These are phyloP conservation scores for Notechis scutatus DNA, from an alignment of 2,113 vertebrate genomes.

Conservation along the genomic window DNA sequence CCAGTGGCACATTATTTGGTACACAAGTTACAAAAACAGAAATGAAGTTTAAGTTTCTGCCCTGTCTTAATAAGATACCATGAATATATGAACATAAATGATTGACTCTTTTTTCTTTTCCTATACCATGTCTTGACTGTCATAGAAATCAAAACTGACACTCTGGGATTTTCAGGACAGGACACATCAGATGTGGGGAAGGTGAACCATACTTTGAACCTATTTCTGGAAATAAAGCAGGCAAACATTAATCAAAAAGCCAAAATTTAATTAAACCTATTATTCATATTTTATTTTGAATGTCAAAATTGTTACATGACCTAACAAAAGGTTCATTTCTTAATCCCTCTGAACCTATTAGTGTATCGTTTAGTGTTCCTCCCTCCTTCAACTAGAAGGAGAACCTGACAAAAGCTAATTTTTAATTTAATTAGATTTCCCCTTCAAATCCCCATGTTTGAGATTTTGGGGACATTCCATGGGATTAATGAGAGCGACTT, in stretches of 20 bases:
- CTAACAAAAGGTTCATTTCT: not conserved
- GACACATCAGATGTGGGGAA: not conserved
- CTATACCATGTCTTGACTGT: not conserved
- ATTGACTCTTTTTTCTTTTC: not conserved
- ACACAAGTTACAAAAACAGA: not conserved
- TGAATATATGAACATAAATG: not conserved
- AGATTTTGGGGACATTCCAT: constrained; percentile 34
- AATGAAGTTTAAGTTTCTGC: not conserved
- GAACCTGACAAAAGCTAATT: constrained; percentile 21
- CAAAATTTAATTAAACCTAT: constrained; percentile 47
- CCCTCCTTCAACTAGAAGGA: not conserved
- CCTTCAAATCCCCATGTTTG: constrained; percentile 26
- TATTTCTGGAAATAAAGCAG: constrained; percentile 40
- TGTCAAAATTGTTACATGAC: constrained; percentile 24
- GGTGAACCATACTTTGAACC: constrained; percentile 25
- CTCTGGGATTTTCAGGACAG: constrained; percentile 43
- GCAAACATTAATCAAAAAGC: constrained; percentile 41
- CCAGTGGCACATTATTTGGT: not conserved
- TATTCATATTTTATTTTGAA: not conserved
- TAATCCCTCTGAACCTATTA: constrained; percentile 22
- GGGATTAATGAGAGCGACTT: constrained; percentile 56
- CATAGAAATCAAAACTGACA: constrained; percentile 33
- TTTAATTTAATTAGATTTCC: constrained; percentile 5
- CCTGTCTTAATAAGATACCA: not conserved
- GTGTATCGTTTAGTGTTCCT: not conserved